Percentiles rank a stretch among this genome's conserved stretches.
Evolutionary conservation across 2,888 invertebrate species (phyloP).

Genomic region (Coenonympha arcania): DNA sequence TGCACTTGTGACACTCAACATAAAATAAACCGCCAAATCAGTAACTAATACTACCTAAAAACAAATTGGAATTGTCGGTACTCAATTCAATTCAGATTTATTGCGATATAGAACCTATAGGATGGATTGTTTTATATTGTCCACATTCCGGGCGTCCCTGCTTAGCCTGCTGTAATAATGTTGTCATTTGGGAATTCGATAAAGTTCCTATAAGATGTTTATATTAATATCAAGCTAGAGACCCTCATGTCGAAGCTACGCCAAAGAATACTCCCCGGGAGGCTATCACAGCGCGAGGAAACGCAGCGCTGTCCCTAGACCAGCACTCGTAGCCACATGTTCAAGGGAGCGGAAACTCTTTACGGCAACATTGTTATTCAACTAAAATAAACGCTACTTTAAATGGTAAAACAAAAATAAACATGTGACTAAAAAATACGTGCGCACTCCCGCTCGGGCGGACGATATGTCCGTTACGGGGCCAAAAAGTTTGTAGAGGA

Average conservation of each 20-base stretch:
- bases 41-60: too few species aligned
- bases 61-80: too few species aligned
- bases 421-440: slow-evolving; percentile 71
- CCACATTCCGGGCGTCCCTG: not conserved
- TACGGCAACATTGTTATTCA: slow-evolving; percentile 25
- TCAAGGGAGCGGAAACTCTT: slow-evolving; percentile 50
- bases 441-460: slow-evolving; percentile 54
- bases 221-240: slow-evolving; percentile 25
- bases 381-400: slow-evolving; percentile 30
- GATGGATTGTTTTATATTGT: slow-evolving; percentile 2
- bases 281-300: slow-evolving; percentile 58
- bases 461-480: slow-evolving; percentile 1
- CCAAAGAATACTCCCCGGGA: slow-evolving; percentile 35
- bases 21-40: not conserved
- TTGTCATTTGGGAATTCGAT: not conserved
- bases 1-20: not conserved
- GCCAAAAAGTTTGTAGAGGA: not conserved
- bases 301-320: slow-evolving; percentile 53
- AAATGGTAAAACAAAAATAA: slow-evolving; percentile 42
- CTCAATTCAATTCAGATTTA: too few species aligned
- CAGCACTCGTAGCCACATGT: slow-evolving; percentile 71
- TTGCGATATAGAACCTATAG: not conserved
- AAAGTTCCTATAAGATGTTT: not conserved
- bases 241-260: slow-evolving; percentile 5
- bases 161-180: not conserved